These are phyloP conservation scores for Euproctis similis DNA, from an alignment of 2,888 invertebrate species.

Conservation along the genomic window DNA sequence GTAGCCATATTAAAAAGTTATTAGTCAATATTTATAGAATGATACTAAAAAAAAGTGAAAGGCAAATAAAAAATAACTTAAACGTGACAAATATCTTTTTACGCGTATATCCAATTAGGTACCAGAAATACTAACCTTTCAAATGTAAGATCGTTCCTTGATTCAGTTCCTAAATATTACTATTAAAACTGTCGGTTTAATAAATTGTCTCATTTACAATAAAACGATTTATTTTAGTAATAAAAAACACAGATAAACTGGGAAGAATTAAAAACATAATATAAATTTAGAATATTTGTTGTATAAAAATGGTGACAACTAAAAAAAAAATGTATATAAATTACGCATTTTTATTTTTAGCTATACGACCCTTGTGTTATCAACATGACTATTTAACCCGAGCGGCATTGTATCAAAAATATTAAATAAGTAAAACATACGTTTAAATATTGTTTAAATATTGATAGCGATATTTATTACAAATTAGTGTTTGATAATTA, in stretches of 20 bases:
- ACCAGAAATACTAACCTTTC: too few species aligned
- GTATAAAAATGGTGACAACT: slow-evolving; percentile 12
- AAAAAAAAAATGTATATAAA: slow-evolving; percentile 27
- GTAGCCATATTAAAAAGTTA: too few species aligned
- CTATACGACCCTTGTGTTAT: slow-evolving; percentile 39
- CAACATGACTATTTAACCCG: slow-evolving; percentile 47
- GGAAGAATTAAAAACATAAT: not conserved
- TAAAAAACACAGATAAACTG: not conserved
- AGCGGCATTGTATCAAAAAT: slow-evolving; percentile 33
- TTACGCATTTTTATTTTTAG: slow-evolving; percentile 45
- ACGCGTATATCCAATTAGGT: too few species aligned
- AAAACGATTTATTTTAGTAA: not conserved
- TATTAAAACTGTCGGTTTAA: too few species aligned
- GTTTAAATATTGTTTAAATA: slow-evolving; percentile 3
- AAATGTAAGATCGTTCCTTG: too few species aligned
- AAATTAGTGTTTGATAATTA: slow-evolving; percentile 13
- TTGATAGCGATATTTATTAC: slow-evolving; percentile 16
- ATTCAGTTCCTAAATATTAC: too few species aligned
- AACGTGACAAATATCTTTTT: too few species aligned
- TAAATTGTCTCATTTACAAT: not conserved
- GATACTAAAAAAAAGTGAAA: too few species aligned
- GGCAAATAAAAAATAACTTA: too few species aligned
- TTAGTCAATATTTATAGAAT: too few species aligned
- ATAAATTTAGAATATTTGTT: not conserved
- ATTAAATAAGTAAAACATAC: slow-evolving; percentile 1